Percentiles rank a stretch among this genome's conserved stretches.
phyloP scores from a whole-genome alignment of 2,888 invertebrate species.

The Mactromeris polynyma region DNA sequence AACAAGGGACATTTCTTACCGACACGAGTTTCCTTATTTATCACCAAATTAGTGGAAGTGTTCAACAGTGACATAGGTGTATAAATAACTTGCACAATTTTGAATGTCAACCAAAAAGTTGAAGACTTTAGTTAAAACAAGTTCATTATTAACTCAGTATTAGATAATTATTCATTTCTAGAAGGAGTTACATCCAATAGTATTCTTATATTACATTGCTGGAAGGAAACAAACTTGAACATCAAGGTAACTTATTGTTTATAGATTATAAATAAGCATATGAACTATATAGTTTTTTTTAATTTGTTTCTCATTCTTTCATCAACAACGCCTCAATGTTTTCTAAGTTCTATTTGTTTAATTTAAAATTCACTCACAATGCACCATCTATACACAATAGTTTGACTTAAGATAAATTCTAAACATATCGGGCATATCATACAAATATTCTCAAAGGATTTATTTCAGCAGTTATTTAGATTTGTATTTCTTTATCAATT shows the following conservation, averaged over 20 bases:
- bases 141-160: background rate
- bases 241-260: background rate
- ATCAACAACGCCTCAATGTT: too few relatives aligned
- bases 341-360: too few relatives aligned
- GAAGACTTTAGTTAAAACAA: background rate
- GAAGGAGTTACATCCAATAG: background rate
- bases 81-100: background rate
- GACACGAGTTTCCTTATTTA: constrained; percentile 15
- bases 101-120: background rate
- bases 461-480: too few relatives aligned
- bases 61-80: background rate
- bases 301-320: too few relatives aligned
- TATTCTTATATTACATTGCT: background rate
- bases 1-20: background rate
- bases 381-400: too few relatives aligned
- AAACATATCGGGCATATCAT: too few relatives aligned
- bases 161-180: background rate
- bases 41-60: background rate
- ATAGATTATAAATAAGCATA: background rate
- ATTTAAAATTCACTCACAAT: too few relatives aligned
- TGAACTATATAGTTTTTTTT: too few relatives aligned
- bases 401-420: too few relatives aligned
- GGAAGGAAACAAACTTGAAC: background rate
- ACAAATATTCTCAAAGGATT: too few relatives aligned
- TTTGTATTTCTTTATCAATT: too few relatives aligned